Percentiles rank a stretch among this genome's conserved stretches.
These are phyloP conservation scores for Amiota minor DNA, from an alignment of 2,888 invertebrate genomes.

Conservation along the genomic window DNA sequence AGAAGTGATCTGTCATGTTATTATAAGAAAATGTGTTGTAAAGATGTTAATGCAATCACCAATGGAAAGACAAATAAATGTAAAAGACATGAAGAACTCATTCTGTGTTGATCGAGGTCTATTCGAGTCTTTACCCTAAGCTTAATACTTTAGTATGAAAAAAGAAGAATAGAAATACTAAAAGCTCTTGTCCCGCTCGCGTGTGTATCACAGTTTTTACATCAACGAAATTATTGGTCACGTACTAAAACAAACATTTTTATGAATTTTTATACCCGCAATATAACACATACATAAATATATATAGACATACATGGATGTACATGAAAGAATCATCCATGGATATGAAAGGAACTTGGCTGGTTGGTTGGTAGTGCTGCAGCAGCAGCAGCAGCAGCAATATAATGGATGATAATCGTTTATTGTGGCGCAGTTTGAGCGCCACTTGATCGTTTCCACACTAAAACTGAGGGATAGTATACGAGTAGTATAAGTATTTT, in stretches of 20 bases:
- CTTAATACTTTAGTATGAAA: not conserved
- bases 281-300: conserved; percentile 14
- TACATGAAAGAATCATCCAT: conserved; percentile 37
- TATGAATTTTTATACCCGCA: conserved; percentile 44
- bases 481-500: conserved; percentile 32
- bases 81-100: conserved; percentile 16
- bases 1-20: too few species aligned
- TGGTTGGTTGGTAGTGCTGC: not conserved
- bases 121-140: not conserved
- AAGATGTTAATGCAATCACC: not conserved
- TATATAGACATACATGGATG: conserved; percentile 8
- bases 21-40: too few species aligned
- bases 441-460: conserved; percentile 50
- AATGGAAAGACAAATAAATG: not conserved
- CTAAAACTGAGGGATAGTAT: conserved; percentile 12
- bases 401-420: conserved; percentile 72
- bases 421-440: conserved; percentile 50
- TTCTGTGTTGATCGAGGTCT: conserved; percentile 22
- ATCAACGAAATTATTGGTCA: conserved; percentile 70
- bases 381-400: conserved; percentile 19
- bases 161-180: not conserved
- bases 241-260: conserved; percentile 73
- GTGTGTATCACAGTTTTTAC: conserved; percentile 62
- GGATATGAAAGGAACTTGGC: conserved; percentile 21
- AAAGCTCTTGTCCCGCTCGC: conserved; percentile 41